Conservation (phyloP, 2,113 vertebrate genomes). For the Pygoscelis adeliae region DNA sequence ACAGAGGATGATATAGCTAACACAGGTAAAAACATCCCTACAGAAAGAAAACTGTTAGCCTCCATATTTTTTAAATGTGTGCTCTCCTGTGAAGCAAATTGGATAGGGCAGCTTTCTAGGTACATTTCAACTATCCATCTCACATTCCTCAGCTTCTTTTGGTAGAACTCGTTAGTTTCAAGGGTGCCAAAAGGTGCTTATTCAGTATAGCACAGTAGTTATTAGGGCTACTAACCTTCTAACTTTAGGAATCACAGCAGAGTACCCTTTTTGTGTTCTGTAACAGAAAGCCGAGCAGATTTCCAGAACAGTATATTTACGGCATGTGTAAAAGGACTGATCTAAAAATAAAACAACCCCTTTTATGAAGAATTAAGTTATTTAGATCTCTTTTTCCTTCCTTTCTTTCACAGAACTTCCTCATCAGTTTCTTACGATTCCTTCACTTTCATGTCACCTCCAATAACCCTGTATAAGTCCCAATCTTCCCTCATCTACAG, state of each 20-base stretch:
- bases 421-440: neutral
- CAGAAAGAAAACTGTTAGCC: neutral
- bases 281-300: neutral
- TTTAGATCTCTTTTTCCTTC: neutral
- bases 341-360: neutral
- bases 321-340: neutral
- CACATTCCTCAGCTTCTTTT: neutral
- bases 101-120: neutral
- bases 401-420: neutral
- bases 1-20: neutral
- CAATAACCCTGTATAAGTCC: neutral
- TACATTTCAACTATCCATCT: neutral
- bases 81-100: neutral
- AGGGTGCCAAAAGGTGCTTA: neutral
- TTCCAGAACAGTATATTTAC: neutral
- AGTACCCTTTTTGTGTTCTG: neutral
- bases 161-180: neutral
- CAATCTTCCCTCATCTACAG: neutral
- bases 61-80: neutral
- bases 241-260: neutral
- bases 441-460: neutral
- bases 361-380: neutral
- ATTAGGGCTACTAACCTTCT: neutral
- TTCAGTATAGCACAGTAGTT: neutral
- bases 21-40: neutral